Evolutionary conservation across 2,113 vertebrate species (phyloP), one percentile per base, ranked within the genome.

Genomic region (Poicephalus meyeri): DNA sequence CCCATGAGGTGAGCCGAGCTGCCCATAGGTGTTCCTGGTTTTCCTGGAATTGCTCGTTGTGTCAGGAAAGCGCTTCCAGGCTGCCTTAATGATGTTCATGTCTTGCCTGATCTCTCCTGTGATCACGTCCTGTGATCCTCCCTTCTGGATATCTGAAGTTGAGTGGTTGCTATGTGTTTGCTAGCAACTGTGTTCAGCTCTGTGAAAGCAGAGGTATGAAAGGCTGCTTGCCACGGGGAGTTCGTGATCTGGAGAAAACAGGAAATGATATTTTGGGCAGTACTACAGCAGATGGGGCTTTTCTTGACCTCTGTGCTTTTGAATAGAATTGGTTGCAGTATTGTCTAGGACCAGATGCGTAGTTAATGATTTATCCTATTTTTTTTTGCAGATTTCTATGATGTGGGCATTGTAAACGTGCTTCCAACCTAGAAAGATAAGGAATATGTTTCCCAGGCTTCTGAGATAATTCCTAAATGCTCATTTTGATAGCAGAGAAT

Each of bases 11-110:
- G 61, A 86, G 69, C 23, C 2, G 3, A 0, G 2, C 56, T 87
- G 87, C 66, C 56, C 0, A 0, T 25, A 47, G 10, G 1, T 2
- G 7, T 28, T 61, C 71, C 58, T 85, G 56, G 60, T 37, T 44
- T 44, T 63, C 71, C 68, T 68, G 24, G 61, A 72, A 41, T 4
- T 26, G 20, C 39, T 86, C 52, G 63, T 72, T 5, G 25, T 53
- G 25, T 66, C 53, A 61, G 68, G n/a, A 86, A 80, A 88, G 41
- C 52, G 52, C 61, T 86, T 86, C 55, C 61, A 87, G 69, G 52
- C 69, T 80, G 50, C 60, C n/a, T 46, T 42, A 55, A 85, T n/a
- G 56, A 64, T 7, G 25, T 66, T 84, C 61, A 39, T 4, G 31
- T 85, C 14, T 18, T 49, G 79, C 58, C 31, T 52, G 80, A 53